phyloP scores from a whole-genome alignment of 2,888 invertebrate genomes.

The Drosophila greeni region DNA sequence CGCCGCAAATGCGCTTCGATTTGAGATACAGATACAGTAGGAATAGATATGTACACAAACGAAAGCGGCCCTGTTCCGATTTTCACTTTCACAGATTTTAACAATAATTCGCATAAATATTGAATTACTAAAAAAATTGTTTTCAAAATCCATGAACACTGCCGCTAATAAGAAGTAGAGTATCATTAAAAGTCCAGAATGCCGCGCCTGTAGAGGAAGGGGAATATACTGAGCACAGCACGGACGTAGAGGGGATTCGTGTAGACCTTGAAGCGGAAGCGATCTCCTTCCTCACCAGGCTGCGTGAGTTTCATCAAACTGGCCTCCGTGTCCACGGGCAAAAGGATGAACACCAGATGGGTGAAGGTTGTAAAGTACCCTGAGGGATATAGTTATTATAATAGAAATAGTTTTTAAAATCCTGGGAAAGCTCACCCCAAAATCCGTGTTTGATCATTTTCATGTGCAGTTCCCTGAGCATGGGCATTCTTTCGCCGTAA shows the following conservation, averaged over 20 bases:
- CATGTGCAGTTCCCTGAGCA: conserved; percentile 74
- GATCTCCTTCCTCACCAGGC: conserved; percentile 71
- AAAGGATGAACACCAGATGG: conserved; percentile 67
- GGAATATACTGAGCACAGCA: conserved; percentile 72
- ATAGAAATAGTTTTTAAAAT: neutral
- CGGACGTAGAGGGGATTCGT: conserved; percentile 76
- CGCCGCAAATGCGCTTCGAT: conserved; percentile 5
- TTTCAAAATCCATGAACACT: neutral
- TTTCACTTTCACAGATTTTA: conserved; percentile 14
- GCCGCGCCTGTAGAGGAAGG: conserved; percentile 75
- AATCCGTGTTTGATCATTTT: conserved; percentile 75
- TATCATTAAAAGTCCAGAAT: conserved; percentile 64
- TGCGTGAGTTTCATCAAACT: conserved; percentile 68
- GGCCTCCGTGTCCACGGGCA: conserved; percentile 73
- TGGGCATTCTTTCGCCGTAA: conserved; percentile 70
- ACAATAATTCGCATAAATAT: neutral
- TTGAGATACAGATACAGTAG: conserved; percentile 19
- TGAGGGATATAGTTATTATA: conserved; percentile 16
- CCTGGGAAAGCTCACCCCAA: conserved; percentile 61
- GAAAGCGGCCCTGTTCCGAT: neutral
- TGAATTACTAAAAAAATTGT: neutral
- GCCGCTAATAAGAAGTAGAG: conserved; percentile 5
- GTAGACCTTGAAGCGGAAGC: conserved; percentile 70
- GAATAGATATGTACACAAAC: neutral
- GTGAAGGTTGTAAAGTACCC: conserved; percentile 72